These are phyloP conservation scores for Andrena bucephala DNA, from an alignment of 2,888 invertebrate genomes.

Conservation along the genomic window DNA sequence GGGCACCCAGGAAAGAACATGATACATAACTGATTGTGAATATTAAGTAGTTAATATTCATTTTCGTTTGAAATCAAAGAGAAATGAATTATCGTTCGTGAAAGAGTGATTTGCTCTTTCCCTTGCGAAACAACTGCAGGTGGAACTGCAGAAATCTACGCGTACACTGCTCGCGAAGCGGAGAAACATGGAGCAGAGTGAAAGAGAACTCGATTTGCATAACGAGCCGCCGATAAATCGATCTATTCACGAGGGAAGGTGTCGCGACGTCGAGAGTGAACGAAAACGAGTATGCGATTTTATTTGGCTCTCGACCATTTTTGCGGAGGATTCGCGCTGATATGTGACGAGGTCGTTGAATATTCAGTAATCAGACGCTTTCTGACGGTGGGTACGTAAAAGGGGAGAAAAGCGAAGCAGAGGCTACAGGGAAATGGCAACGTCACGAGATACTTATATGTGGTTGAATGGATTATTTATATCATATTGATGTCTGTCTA, in stretches of 20 bases:
- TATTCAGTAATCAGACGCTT: slow-evolving; percentile 26
- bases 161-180: neutral
- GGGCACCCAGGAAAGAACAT: too few species aligned
- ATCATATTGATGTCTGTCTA: slow-evolving; percentile 9
- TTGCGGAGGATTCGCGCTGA: slow-evolving; percentile 16
- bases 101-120: neutral
- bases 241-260: slow-evolving; percentile 23
- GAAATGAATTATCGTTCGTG: neutral
- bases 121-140: neutral
- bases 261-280: neutral
- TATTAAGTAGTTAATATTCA: neutral
- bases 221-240: slow-evolving; percentile 36
- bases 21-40: too few species aligned
- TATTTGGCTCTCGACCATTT: slow-evolving; percentile 16
- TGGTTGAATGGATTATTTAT: slow-evolving; percentile 23
- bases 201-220: slow-evolving; percentile 19
- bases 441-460: neutral
- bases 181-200: neutral
- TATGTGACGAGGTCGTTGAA: slow-evolving; percentile 18
- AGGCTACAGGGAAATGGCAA: slow-evolving; percentile 20
- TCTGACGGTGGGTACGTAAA: slow-evolving; percentile 4
- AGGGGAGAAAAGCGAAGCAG: slow-evolving; percentile 28
- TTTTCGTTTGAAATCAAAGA: neutral
- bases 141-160: slow-evolving; percentile 29
- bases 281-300: slow-evolving; percentile 13